Percentiles rank a stretch among this genome's conserved stretches.
phyloP scores from a whole-genome alignment of 2,113 vertebrate species.

The Passer montanus region DNA sequence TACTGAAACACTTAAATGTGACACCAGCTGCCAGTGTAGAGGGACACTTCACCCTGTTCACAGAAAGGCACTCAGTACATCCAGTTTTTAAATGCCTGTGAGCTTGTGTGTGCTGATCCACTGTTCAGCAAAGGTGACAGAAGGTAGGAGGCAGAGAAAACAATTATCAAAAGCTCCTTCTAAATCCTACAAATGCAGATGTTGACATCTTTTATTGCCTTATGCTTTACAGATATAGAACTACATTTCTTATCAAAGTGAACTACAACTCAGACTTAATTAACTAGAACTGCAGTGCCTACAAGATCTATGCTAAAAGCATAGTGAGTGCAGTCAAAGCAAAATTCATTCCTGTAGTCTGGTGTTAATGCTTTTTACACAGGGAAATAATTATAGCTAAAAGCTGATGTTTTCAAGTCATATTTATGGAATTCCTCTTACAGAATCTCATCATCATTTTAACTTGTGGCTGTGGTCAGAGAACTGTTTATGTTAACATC shows the following conservation, averaged over 20 bases:
- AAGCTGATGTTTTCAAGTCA: background rate
- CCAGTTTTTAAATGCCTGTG: background rate
- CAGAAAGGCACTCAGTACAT: background rate
- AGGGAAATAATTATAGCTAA: conserved; percentile 17
- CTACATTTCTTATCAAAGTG: conserved; percentile 24
- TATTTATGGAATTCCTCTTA: background rate
- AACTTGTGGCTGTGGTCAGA: background rate
- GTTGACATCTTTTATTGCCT: conserved; percentile 22
- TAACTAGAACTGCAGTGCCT: background rate
- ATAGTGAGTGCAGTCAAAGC: background rate
- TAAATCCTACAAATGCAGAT: conserved; percentile 12
- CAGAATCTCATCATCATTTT: background rate
- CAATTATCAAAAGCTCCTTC: conserved; percentile 21
- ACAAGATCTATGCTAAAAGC: conserved; percentile 21
- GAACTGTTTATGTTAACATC: background rate
- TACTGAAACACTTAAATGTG: background rate
- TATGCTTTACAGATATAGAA: background rate
- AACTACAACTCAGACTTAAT: conserved; percentile 36
- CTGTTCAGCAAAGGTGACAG: background rate
- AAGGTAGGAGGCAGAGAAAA: conserved; percentile 28
- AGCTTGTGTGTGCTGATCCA: background rate
- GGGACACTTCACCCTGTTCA: background rate
- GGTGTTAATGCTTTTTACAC: background rate
- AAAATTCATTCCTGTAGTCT: background rate
- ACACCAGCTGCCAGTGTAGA: background rate